phyloP scores from a whole-genome alignment of 2,113 vertebrate species.

The Geococcyx californianus region DNA sequence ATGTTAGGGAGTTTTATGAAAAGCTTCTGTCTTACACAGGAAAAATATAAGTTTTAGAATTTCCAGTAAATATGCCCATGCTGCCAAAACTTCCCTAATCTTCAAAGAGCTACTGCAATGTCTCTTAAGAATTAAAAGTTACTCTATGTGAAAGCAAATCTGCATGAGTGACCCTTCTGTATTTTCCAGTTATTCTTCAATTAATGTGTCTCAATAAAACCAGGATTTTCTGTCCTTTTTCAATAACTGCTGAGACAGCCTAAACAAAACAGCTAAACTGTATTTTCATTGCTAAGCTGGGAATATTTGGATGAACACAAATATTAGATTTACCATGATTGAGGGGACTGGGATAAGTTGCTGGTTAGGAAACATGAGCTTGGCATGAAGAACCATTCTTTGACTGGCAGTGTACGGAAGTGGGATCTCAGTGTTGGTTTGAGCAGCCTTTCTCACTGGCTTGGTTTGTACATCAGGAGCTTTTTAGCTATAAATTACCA shows the following conservation, averaged over 20 bases:
- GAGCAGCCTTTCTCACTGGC: neutral
- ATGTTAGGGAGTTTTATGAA: neutral
- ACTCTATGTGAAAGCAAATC: neutral
- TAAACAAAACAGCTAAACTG: neutral
- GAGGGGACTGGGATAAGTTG: neutral
- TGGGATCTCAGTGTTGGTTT: neutral
- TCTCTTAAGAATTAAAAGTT: neutral
- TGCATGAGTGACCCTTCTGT: neutral
- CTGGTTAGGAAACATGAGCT: neutral
- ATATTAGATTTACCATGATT: neutral
- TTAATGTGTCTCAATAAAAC: neutral
- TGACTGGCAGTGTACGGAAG: neutral
- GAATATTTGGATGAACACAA: neutral
- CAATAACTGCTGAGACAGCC: neutral
- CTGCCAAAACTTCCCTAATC: neutral
- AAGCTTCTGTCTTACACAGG: neutral
- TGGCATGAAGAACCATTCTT: neutral
- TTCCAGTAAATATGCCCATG: neutral
- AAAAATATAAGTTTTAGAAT: neutral
- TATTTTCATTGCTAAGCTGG: neutral
- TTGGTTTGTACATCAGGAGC: neutral
- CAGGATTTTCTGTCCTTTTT: neutral
- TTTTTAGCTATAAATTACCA: neutral
- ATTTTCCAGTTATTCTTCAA: neutral
- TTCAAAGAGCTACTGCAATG: neutral